Evolutionary conservation across 2,888 invertebrate species (phyloP), one percentile per base, ranked within the genome.

Genomic region (Galerucella pusilla): DNA sequence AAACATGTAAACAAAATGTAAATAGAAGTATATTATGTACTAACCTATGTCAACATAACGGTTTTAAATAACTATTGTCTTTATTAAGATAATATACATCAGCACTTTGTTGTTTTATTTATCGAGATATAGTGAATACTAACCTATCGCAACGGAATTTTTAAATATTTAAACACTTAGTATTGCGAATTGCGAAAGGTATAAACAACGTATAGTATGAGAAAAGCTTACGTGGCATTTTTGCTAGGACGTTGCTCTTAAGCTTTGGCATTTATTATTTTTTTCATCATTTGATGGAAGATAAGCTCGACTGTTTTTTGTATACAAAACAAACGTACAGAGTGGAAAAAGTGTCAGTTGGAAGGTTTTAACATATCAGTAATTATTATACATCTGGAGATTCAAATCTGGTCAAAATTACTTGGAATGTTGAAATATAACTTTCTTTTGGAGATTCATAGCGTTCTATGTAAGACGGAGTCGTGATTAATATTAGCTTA

Each of bases 1-100:
- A 42, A 42, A 42, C 9, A 42, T 42, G 35, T 42, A 42, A 42
- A 42, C 35, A 42, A 49, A 49, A 49, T 49, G 49, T 52, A n/a
- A 52, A 14, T n/a, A n/a, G 52, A 49, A 49, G 49, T 11, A 46
- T 46, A 46, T n/a, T 52, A 52, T 52, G 52, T 52, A 52, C n/a
- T 52, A n/a, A 52, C 52, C 52, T 52, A 52, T 52, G n/a, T 52
- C 14, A 52, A 52, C 52, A 52, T 52, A 7, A 52, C 52, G 6
- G 52, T 52, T 52, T n/a, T 52, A n/a, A 49, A n/a, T 52, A 52
- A 52, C 14, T 52, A 52, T 52, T 52, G 52, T 52, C n/a, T 52
- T 52, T n/a, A n/a, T 52, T n/a, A 52, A 14, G 52, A 52, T 52
- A 52, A 52, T 52, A n/a, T 52, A 52, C 52, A 52, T 52, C 52